Conservation (phyloP, 1,140 invertebrate species). For the Drosophila suzukii region DNA sequence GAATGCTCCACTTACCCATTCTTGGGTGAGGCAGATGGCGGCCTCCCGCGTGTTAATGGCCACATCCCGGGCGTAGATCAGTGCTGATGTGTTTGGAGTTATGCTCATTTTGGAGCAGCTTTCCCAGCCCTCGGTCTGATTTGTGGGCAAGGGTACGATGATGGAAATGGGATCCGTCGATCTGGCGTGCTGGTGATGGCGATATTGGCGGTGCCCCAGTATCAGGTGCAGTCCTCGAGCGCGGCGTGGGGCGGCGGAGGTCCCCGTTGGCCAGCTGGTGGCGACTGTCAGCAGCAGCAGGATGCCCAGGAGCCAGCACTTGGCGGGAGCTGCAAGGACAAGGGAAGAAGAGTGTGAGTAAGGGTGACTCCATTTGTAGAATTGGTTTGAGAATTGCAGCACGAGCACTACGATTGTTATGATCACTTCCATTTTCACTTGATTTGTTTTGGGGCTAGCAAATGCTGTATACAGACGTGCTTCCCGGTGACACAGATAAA, state of each 20-base stretch:
- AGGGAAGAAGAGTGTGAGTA: background rate
- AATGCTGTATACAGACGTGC: background rate
- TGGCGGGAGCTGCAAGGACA: conserved; percentile 27
- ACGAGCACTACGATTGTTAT: too few species aligned
- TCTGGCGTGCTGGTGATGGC: background rate
- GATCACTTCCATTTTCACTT: too few species aligned
- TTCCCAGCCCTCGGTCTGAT: background rate
- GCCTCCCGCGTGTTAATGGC: background rate
- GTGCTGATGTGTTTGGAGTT: background rate
- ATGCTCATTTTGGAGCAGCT: background rate
- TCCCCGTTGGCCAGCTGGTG: conserved; percentile 14
- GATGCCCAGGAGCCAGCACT: conserved; percentile 25
- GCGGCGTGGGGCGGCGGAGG: conserved; percentile 33
- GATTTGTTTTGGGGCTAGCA: background rate
- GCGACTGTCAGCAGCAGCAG: conserved; percentile 40
- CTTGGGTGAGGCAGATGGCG: conserved; percentile 13
- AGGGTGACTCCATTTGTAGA: too few species aligned
- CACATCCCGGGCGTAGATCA: background rate
- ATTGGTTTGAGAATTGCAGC: too few species aligned
- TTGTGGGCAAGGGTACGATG: background rate
- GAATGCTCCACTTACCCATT: conserved; percentile 29
- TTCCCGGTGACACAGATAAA: conserved; percentile 9
- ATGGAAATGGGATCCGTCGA: background rate
- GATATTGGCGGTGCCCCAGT: conserved; percentile 19
- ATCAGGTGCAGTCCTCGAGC: conserved; percentile 37